Percentiles rank a stretch among this genome's conserved stretches.
Evolutionary conservation across 2,888 invertebrate species (phyloP).

Genomic region (Tenthredo amoena): DNA sequence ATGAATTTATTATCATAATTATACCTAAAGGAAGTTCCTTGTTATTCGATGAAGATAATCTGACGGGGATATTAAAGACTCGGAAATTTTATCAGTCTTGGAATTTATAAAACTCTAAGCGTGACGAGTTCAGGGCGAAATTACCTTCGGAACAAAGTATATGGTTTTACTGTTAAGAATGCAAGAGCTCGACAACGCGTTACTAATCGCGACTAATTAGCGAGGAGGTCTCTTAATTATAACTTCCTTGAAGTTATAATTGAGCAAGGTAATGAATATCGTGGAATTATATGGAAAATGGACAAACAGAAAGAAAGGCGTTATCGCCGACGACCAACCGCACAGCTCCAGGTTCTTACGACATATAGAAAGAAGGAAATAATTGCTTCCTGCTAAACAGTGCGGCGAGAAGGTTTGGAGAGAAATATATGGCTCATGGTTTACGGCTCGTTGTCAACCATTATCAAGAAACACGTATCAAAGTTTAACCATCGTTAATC

Average conservation of each 20-base stretch:
- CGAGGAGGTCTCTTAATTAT: conserved; percentile 12
- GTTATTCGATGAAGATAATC: not conserved
- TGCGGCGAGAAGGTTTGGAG: not conserved
- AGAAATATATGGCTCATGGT: not conserved
- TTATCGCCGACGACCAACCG: not conserved
- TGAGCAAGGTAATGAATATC: not conserved
- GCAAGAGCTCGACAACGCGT: not conserved
- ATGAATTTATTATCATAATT: not conserved
- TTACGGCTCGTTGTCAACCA: not conserved
- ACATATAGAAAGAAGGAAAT: not conserved
- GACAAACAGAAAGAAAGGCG: not conserved
- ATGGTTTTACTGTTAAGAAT: not conserved
- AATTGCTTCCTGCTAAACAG: conserved; percentile 5
- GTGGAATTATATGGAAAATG: not conserved
- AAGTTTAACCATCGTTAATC: conserved; percentile 1
- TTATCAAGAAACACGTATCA: conserved; percentile 3
- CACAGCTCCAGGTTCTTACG: not conserved
- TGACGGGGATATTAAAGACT: not conserved
- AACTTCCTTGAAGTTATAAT: not conserved
- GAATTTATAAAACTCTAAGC: not conserved
- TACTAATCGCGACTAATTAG: conserved; percentile 40
- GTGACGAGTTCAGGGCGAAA: not conserved
- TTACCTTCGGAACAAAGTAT: not conserved
- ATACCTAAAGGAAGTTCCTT: not conserved
- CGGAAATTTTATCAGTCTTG: not conserved